Conservation (phyloP, 2,888 invertebrate genomes). For the Prosopocoilus inquinatus region DNA sequence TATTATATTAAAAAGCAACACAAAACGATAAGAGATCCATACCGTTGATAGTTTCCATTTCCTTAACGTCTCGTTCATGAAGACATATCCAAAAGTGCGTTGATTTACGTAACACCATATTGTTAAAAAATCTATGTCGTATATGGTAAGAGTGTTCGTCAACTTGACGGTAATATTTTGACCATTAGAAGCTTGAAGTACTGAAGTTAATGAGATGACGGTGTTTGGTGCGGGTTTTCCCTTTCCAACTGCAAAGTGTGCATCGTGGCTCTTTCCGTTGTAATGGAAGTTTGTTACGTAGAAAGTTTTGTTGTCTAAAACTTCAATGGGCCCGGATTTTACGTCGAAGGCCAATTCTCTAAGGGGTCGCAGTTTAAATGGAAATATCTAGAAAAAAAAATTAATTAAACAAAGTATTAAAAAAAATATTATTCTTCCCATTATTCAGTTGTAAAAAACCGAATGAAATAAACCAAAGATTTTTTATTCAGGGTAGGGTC, state of each 20-base stretch:
- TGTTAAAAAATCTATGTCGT: conserved; percentile 6
- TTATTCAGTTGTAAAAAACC: too few relatives aligned
- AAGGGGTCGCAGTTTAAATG: conserved; percentile 19
- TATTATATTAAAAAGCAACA: too few relatives aligned
- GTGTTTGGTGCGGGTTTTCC: neutral
- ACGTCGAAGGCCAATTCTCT: conserved; percentile 19
- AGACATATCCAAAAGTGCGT: neutral
- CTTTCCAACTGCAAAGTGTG: conserved; percentile 24
- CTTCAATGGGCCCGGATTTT: conserved; percentile 10
- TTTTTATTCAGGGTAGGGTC: too few relatives aligned
- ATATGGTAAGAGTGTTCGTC: neutral
- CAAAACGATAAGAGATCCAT: too few relatives aligned
- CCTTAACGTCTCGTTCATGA: conserved; percentile 3
- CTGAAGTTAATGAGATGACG: conserved; percentile 1
- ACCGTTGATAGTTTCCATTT: too few relatives aligned
- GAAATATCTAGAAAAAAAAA: conserved; percentile 4
- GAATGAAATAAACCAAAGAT: too few relatives aligned
- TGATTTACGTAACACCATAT: conserved; percentile 1
- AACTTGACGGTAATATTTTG: conserved; percentile 6
- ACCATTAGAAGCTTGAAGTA: conserved; percentile 1
- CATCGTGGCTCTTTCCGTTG: conserved; percentile 26
- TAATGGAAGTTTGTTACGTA: conserved; percentile 12
- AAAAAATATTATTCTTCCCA: too few relatives aligned
- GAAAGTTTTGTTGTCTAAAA: conserved; percentile 9
- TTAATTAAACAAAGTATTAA: too few relatives aligned